Percentiles rank a stretch among this genome's conserved stretches.
Evolutionary conservation across 2,113 vertebrate genomes (phyloP).

Genomic region (Chionodraco myersi): DNA sequence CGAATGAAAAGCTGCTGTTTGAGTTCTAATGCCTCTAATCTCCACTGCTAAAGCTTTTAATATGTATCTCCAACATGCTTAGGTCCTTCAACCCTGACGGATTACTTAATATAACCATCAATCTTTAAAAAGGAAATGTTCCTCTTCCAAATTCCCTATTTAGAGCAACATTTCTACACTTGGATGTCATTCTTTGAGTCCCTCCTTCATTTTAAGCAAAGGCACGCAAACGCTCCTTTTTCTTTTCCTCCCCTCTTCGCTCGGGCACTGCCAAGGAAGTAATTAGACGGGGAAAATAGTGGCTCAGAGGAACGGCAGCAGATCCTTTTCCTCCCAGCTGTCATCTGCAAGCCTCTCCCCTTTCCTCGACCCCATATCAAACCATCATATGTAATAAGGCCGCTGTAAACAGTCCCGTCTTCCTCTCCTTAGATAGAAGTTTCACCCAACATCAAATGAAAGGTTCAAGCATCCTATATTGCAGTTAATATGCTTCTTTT

Average conservation of each 20-base stretch:
- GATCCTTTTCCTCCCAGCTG: slow-evolving; percentile 66
- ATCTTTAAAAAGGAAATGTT: not conserved
- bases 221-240: slow-evolving; percentile 11
- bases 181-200: not conserved
- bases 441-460: slow-evolving; percentile 60
- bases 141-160: not conserved
- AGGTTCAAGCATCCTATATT: slow-evolving; percentile 72
- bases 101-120: not conserved
- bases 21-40: slow-evolving; percentile 28
- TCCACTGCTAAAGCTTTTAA: slow-evolving; percentile 6
- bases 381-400: slow-evolving; percentile 80
- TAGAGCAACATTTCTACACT: not conserved
- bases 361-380: slow-evolving; percentile 70
- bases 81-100: not conserved
- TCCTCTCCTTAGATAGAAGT: slow-evolving; percentile 71
- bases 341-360: slow-evolving; percentile 50
- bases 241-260: not conserved
- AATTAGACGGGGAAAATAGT: slow-evolving; percentile 62
- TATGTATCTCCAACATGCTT: not conserved
- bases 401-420: slow-evolving; percentile 60
- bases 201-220: slow-evolving; percentile 17
- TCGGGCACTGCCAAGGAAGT: slow-evolving; percentile 54
- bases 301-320: slow-evolving; percentile 56
- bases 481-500: slow-evolving; percentile 79
- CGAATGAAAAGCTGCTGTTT: slow-evolving; percentile 43